phyloP scores from a whole-genome alignment of 2,888 invertebrate species.

The Polymixis lichenea region DNA sequence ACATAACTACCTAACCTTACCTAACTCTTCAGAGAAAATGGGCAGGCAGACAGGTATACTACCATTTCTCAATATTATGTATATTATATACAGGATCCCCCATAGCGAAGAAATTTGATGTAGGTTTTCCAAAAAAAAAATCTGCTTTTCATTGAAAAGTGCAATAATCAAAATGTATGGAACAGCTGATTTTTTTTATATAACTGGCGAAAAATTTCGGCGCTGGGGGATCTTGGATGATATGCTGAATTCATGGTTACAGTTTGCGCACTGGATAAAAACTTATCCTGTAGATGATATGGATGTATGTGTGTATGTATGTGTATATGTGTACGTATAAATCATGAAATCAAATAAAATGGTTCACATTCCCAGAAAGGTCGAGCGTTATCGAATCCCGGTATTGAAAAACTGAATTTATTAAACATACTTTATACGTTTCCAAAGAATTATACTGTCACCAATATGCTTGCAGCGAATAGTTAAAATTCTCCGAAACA shows the following conservation, averaged over 20 bases:
- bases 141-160: too few species aligned
- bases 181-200: too few species aligned
- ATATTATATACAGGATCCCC: background rate
- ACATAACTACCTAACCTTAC: too few species aligned
- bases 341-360: background rate
- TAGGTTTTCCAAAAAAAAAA: too few species aligned
- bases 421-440: background rate
- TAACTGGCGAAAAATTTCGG: too few species aligned
- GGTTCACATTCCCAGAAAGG: background rate
- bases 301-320: too few species aligned
- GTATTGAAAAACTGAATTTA: background rate
- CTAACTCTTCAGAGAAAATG: background rate
- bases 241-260: too few species aligned
- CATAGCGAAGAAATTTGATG: too few species aligned
- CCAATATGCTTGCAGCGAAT: constrained; percentile 25
- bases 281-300: too few species aligned
- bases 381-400: background rate
- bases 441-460: constrained; percentile 15
- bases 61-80: background rate
- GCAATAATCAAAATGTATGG: too few species aligned
- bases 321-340: background rate
- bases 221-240: too few species aligned
- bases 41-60: background rate
- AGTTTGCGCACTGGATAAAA: too few species aligned
- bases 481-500: constrained; percentile 26